Evolutionary conservation across 2,888 invertebrate species (phyloP), one percentile per base, ranked within the genome.

Genomic region (Cataglyphis altisquamis): DNA sequence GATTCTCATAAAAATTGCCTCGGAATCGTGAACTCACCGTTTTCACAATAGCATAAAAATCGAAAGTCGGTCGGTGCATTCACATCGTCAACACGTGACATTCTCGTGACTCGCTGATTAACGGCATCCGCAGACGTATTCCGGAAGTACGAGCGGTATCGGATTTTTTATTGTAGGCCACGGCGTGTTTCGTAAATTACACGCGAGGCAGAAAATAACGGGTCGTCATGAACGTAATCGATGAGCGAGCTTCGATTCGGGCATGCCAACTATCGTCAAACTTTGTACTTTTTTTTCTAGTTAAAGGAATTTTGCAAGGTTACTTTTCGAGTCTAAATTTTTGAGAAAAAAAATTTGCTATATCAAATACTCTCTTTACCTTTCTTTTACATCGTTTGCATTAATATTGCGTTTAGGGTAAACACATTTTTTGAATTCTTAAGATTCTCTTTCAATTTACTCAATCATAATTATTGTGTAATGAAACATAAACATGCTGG

Each of bases 111-210:
- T 63, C 77, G 82, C 87, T 84, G 83, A 87, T 88, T 86, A 89
- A 87, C 85, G 86, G 86, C 78, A 86, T 86, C 82, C 72, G 67
- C 68, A 68, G 72, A 83, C 84, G 52, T 52, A 52, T 52, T 88
- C 90, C 90, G 90, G 90, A 89, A 90, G 84, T 85, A 77, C 75
- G 55, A 67, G 64, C 82, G 83, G 89, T 86, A 89, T 89, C 86
- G 86, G 82, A 86, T 90, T 80, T 70, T 90, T 88, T 88, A 84
- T 88, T 83, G 84, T 85, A 88, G 87, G 82, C 85, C 84, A 82
- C 73, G 84, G 78, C 82, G 52, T 82, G 67, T 55, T 83, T 77
- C 36, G 39, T 29, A 83, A 89, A 85, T 80, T 74, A 85, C 85
- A 63, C n/a, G 25, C 60, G 64, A 84, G 75, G 85, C 89, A 86